phyloP scores from a whole-genome alignment of 2,888 invertebrate genomes.

The Bellardia pandia region DNA sequence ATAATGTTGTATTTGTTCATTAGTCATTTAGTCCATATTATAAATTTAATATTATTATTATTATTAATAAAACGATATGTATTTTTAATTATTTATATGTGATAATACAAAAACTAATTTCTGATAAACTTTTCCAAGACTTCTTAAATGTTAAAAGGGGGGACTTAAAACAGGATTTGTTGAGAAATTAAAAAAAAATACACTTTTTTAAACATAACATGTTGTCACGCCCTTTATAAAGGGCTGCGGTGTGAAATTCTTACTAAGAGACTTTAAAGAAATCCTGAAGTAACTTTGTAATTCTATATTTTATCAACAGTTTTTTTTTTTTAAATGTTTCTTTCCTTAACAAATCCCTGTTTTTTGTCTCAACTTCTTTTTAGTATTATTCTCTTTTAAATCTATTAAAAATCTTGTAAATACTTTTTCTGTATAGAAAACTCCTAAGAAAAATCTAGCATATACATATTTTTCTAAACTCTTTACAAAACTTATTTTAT shows the following conservation, averaged over 20 bases:
- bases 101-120: slow-evolving; percentile 44
- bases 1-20: slow-evolving; percentile 49
- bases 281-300: too few species aligned
- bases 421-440: slow-evolving; percentile 16
- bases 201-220: too few species aligned
- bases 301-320: too few species aligned
- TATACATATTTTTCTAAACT: slow-evolving; percentile 63
- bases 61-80: slow-evolving; percentile 23
- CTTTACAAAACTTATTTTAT: slow-evolving; percentile 34
- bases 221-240: too few species aligned
- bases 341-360: too few species aligned
- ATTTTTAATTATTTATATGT: slow-evolving; percentile 72
- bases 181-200: too few species aligned
- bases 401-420: slow-evolving; percentile 45
- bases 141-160: slow-evolving; percentile 7
- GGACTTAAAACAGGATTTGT: background rate
- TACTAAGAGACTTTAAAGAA: too few species aligned
- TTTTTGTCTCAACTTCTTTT: background rate
- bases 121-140: background rate
- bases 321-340: too few species aligned
- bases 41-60: slow-evolving; percentile 45
- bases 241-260: too few species aligned
- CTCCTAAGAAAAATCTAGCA: slow-evolving; percentile 11
- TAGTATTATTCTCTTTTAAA: slow-evolving; percentile 38
- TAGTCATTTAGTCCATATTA: slow-evolving; percentile 60